Evolutionary conservation across 2,797 vertebrate genomes (phyloP), one percentile per base, ranked within the genome.

Genomic region (Gymnothorax reevesii): DNA sequence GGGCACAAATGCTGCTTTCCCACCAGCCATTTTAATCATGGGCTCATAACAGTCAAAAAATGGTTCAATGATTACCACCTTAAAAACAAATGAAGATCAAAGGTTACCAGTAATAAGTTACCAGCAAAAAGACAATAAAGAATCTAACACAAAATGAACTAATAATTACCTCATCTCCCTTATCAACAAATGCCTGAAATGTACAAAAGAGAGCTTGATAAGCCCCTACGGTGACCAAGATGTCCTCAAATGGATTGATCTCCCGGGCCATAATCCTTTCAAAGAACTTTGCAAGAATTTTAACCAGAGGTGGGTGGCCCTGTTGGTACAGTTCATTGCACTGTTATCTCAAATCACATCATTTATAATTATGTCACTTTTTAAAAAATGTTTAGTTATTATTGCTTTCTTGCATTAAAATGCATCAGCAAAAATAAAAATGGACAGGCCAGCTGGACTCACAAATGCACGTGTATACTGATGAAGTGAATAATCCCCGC

Each of bases 51-150:
- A 99, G 92, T 99, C 98, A 0, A 99, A 99, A 90, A 95, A 99
- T 0, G 99, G 99, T 88, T 99, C 98, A 0, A 99, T 93, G 87
- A 99, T 96, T 91, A 99, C 97, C 82, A 99, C 98, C 99, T 99
- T 91, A 89, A 89, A 4, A 42, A 42, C 1, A 42, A 10, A 75
- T 25, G 12, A 42, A 10, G 2, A 33, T 13, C 55, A 73, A 59
- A 25, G 27, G 66, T 86, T 82, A 75, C n/a, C 42, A 6, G 33
- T 27, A 57, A 20, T 69, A 4, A 64, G 57, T 27, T 54, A 27
- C 4, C 17, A 13, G 9, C 49, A 52, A n/a, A n/a, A 60, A 3
- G 27, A 15, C 49, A n/a, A 49, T 17, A 57, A 4, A 79, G 6
- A 49, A 22, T 17, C 13, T 2, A 62, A 10, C 12, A 66, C 13